These are phyloP conservation scores for Alca torda DNA, from an alignment of 2,797 vertebrate species.

Conservation along the genomic window DNA sequence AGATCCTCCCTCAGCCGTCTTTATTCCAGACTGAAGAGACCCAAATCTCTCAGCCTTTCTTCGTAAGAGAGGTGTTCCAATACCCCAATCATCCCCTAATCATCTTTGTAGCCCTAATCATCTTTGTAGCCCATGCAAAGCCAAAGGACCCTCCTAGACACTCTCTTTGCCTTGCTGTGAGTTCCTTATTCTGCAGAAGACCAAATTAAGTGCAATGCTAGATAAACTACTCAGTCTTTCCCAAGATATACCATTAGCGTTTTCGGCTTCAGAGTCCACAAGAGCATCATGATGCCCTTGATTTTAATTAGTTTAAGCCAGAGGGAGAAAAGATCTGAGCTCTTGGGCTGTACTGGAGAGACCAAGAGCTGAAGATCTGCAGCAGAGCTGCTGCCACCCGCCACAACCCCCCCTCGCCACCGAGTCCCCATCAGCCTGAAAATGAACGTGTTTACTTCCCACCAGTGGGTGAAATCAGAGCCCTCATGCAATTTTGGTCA, in stretches of 20 bases:
- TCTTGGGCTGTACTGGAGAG: neutral
- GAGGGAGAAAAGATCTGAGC: neutral
- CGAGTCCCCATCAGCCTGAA: neutral
- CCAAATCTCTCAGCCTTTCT: too few species aligned
- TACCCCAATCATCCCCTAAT: too few species aligned
- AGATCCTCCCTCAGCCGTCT: too few species aligned
- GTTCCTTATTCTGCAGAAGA: neutral
- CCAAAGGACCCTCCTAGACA: neutral
- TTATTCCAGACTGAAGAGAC: too few species aligned
- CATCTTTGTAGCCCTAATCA: too few species aligned
- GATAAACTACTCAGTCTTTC: neutral
- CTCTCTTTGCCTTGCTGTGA: neutral
- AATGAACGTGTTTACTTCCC: neutral
- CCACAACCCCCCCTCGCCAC: neutral
- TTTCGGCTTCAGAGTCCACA: neutral
- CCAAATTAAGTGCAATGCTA: neutral
- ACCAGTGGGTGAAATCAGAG: neutral
- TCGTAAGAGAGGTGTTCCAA: too few species aligned
- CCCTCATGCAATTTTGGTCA: neutral
- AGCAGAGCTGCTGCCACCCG: neutral
- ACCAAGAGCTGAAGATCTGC: neutral
- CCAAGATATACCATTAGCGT: rapidly evolving
- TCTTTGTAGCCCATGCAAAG: neutral
- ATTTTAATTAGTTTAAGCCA: slow-evolving; percentile 18
- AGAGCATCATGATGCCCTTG: neutral